phyloP scores from a whole-genome alignment of 64 coral and sea anemone genomes.

The Actinia tenebrosa region DNA sequence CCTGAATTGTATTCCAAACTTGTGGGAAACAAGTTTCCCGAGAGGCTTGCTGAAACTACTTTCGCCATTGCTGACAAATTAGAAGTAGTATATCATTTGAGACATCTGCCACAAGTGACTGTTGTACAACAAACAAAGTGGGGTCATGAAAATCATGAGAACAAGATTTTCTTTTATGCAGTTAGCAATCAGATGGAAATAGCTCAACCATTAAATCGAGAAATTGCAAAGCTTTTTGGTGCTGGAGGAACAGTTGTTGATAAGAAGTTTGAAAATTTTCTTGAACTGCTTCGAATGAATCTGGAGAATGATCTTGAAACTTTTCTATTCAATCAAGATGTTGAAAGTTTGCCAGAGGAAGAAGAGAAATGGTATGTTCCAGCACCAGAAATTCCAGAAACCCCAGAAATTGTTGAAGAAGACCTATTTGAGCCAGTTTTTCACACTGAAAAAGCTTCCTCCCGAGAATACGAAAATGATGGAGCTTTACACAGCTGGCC shows the following conservation, averaged over 20 bases:
- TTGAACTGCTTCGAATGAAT: not conserved
- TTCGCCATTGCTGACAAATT: constrained; percentile 54
- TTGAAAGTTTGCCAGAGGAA: constrained; percentile 39
- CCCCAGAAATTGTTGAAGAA: constrained; percentile 18
- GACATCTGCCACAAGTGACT: not conserved
- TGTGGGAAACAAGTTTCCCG: constrained; percentile 19
- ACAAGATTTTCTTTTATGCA: constrained; percentile 33
- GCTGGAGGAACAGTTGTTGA: constrained; percentile 9
- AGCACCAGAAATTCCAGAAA: constrained; percentile 27
- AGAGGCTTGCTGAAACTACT: constrained; percentile 32
- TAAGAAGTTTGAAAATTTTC: constrained; percentile 15
- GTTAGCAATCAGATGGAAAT: constrained; percentile 29
- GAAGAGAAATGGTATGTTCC: constrained; percentile 59
- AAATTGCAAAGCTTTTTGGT: constrained; percentile 64
- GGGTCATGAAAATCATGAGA: constrained; percentile 32
- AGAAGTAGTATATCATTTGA: constrained; percentile 56
- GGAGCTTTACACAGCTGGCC: constrained; percentile 57
- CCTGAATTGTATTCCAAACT: constrained; percentile 27
- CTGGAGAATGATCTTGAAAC: constrained; percentile 43
- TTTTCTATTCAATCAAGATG: constrained; percentile 26
- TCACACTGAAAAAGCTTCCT: not conserved
- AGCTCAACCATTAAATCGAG: constrained; percentile 41
- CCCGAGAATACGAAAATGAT: constrained; percentile 12
- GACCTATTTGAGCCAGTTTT: not conserved
- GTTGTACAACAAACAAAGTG: constrained; percentile 43